Conservation (phyloP, 1,140 invertebrate genomes). For the Zophobas morio region DNA sequence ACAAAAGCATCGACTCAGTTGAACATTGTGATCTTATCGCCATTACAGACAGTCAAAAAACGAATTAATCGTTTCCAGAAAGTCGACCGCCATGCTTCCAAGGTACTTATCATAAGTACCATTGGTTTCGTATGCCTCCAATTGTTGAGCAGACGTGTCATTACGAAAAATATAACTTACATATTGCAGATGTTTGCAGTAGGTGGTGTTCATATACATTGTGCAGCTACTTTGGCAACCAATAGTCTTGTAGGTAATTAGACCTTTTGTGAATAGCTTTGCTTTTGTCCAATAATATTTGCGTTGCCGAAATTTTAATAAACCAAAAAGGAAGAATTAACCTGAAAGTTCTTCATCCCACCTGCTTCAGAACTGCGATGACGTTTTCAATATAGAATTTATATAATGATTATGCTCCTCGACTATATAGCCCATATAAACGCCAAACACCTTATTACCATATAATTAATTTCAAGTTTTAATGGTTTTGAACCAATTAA, state of each 20-base stretch:
- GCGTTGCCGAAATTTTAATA: conserved; percentile 5
- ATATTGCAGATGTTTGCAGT: conserved; percentile 43
- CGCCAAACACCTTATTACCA: neutral
- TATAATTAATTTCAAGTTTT: conserved; percentile 3
- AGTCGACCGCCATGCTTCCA: conserved; percentile 15
- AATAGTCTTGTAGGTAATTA: conserved; percentile 21
- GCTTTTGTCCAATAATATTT: conserved; percentile 22
- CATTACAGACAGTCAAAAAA: conserved; percentile 9
- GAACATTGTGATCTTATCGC: conserved; percentile 28
- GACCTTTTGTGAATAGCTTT: neutral
- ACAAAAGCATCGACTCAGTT: conserved; percentile 9
- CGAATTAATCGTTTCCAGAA: conserved; percentile 41
- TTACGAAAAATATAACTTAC: conserved; percentile 39
- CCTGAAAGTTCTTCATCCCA: neutral
- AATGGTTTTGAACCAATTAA: conserved; percentile 4
- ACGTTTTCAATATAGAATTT: neutral
- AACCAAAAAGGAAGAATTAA: neutral
- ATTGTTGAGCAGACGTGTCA: conserved; percentile 43
- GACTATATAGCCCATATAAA: no score
- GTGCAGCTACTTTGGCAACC: conserved; percentile 11
- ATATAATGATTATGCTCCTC: no score
- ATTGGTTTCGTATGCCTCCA: conserved; percentile 33
- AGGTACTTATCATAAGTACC: conserved; percentile 31
- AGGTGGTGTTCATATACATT: conserved; percentile 41
- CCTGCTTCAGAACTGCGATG: conserved; percentile 6